Percentiles rank a stretch among this genome's conserved stretches.
Conservation (phyloP, 2,113 vertebrate genomes). For the Peromyscus polionotus region DNA sequence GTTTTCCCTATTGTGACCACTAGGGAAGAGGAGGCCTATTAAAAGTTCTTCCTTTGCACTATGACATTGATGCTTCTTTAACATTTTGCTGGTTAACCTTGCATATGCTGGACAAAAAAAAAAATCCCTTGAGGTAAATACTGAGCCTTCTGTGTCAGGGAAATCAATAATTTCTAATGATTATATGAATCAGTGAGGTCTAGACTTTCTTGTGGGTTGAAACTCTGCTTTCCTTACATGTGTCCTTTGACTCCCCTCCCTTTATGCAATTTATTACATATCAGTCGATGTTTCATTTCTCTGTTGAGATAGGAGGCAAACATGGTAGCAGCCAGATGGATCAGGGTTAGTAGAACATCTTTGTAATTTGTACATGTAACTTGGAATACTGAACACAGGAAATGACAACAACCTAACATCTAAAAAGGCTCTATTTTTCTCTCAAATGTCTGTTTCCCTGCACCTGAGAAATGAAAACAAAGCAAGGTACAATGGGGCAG, state of each 20-base stretch:
- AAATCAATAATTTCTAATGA: neutral
- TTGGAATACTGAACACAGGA: neutral
- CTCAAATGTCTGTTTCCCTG: neutral
- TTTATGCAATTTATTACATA: neutral
- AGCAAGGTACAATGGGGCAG: neutral
- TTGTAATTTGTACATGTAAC: neutral
- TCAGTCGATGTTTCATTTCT: neutral
- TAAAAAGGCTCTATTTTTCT: neutral
- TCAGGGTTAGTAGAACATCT: neutral
- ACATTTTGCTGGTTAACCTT: neutral
- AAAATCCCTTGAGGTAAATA: neutral
- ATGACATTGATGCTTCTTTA: neutral
- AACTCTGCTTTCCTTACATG: neutral
- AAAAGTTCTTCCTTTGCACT: neutral
- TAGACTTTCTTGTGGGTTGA: neutral
- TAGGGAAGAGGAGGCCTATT: neutral
- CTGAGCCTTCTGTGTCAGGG: neutral
- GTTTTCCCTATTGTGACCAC: neutral
- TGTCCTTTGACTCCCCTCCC: neutral
- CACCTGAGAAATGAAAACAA: neutral
- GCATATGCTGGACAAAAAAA: neutral
- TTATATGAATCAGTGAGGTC: neutral
- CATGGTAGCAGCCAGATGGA: neutral
- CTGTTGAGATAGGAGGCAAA: neutral
- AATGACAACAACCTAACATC: neutral